Conservation (phyloP, 2,888 invertebrate genomes). For the Neoascia interrupta region DNA sequence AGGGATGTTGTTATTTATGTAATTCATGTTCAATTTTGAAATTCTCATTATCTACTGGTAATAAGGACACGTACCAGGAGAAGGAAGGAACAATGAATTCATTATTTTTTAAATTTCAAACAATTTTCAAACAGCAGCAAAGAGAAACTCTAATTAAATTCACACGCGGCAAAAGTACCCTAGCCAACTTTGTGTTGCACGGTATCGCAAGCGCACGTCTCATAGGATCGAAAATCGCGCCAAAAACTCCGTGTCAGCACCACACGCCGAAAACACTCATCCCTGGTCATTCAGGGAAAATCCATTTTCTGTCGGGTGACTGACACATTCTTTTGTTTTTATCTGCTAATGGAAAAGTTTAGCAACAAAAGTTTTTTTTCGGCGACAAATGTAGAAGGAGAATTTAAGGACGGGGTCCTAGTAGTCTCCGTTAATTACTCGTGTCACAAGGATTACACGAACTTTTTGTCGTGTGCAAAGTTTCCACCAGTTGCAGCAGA, state of each 20-base stretch:
- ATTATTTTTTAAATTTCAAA: too few species aligned
- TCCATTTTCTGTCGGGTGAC: background rate
- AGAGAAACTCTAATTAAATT: constrained; percentile 28
- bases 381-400: background rate
- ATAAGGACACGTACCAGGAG: too few species aligned
- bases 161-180: constrained; percentile 12
- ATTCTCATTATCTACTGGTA: too few species aligned
- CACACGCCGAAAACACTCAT: background rate
- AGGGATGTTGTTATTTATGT: too few species aligned
- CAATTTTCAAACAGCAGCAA: too few species aligned
- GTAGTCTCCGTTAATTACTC: constrained; percentile 42
- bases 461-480: constrained; percentile 25
- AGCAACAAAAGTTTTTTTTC: constrained; percentile 8
- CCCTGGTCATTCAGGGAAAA: background rate
- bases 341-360: constrained; percentile 5
- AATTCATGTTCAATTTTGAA: too few species aligned
- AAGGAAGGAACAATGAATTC: too few species aligned
- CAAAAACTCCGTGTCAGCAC: background rate
- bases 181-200: background rate
- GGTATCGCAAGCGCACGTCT: background rate
- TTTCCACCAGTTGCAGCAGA: constrained; percentile 54
- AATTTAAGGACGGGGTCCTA: background rate
- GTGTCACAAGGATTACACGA: constrained; percentile 38
- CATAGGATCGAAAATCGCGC: background rate
- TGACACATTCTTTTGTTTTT: background rate